Conservation (phyloP, 2,113 vertebrate species). For the Anas platyrhynchos region DNA sequence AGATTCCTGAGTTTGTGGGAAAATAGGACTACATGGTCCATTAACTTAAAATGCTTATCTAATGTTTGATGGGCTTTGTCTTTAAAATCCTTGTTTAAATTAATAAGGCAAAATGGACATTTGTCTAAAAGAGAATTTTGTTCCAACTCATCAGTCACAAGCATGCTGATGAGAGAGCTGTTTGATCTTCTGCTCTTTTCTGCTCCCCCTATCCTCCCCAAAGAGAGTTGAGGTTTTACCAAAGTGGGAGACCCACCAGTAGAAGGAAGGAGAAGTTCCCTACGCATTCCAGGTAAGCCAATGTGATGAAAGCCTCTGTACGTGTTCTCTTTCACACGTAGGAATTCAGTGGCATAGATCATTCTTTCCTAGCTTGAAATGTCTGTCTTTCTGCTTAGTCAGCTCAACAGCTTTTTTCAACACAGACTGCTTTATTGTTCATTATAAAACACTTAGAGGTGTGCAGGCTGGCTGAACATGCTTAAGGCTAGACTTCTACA, state of each 20-base stretch:
- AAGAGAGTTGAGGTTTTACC: neutral
- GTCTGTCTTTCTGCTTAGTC: neutral
- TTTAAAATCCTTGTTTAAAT: slow-evolving; percentile 76
- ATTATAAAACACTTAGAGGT: neutral
- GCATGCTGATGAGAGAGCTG: neutral
- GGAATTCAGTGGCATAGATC: neutral
- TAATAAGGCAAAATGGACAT: slow-evolving; percentile 77
- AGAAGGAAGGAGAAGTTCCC: neutral
- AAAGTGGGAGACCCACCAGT: neutral
- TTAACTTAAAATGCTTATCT: slow-evolving; percentile 81
- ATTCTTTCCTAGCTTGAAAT: neutral
- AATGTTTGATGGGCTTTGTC: slow-evolving; percentile 80
- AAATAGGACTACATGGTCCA: slow-evolving; percentile 74
- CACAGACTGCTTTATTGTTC: neutral
- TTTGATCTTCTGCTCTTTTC: neutral
- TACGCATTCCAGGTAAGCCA: neutral
- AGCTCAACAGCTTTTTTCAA: neutral
- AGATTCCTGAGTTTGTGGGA: slow-evolving; percentile 59
- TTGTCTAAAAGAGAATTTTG: slow-evolving; percentile 64
- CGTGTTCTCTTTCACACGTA: fast-evolving
- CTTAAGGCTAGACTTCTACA: neutral
- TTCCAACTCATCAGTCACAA: slow-evolving; percentile 57
- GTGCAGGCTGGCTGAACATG: neutral
- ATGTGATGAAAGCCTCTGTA: neutral
- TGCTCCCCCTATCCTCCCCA: neutral